phyloP scores from a whole-genome alignment of 2,113 vertebrate genomes.

The Uria aalge region DNA sequence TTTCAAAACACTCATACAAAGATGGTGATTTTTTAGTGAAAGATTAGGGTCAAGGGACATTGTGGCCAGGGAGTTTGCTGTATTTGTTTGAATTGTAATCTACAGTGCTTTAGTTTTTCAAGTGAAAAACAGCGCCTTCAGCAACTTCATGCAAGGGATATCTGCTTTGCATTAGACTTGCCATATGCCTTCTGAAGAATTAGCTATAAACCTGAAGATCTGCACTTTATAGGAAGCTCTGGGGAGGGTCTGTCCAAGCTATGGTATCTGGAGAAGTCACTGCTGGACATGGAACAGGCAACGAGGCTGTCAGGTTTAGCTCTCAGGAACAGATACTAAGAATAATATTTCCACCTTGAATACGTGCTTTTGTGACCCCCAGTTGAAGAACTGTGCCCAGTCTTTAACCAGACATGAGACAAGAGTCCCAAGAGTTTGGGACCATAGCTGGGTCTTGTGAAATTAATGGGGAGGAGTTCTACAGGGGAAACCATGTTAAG shows the following conservation, averaged over 20 bases:
- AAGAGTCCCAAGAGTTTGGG: neutral
- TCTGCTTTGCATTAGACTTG: conserved; percentile 17
- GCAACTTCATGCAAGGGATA: neutral
- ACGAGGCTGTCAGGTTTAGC: neutral
- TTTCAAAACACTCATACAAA: neutral
- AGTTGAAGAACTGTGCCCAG: neutral
- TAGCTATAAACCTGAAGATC: neutral
- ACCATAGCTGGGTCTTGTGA: neutral
- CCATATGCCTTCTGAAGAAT: neutral
- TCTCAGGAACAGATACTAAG: neutral
- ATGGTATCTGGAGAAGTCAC: neutral
- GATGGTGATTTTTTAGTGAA: neutral
- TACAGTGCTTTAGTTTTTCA: neutral
- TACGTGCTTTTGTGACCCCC: neutral
- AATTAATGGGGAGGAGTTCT: neutral
- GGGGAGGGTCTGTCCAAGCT: neutral
- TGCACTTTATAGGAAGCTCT: neutral
- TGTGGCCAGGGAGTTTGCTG: neutral
- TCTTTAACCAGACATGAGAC: neutral
- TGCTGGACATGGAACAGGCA: neutral
- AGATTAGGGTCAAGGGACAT: neutral
- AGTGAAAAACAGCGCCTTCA: neutral
- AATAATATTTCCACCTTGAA: neutral
- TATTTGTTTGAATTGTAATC: neutral
- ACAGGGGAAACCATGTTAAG: neutral